Conservation (phyloP, 2,113 vertebrate species). For the Scomber colias region DNA sequence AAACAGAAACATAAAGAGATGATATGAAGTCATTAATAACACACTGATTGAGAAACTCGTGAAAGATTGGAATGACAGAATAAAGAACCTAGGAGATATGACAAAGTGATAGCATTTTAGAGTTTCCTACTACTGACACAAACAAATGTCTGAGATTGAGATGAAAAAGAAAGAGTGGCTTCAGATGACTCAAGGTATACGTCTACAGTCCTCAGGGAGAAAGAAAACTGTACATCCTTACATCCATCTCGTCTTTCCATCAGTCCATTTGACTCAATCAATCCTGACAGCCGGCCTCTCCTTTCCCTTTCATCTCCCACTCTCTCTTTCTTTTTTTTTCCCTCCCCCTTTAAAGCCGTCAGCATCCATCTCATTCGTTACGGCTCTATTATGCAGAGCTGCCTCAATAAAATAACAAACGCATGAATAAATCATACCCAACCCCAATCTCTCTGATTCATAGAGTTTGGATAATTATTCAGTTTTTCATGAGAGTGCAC, state of each 20-base stretch:
- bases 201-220: not conserved
- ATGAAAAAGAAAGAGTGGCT: not conserved
- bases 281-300: slow-evolving; percentile 53
- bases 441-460: slow-evolving; percentile 59
- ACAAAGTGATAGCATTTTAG: too few species aligned
- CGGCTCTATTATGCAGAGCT: slow-evolving; percentile 67
- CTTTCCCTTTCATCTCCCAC: slow-evolving; percentile 59
- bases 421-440: slow-evolving; percentile 73
- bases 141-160: not conserved
- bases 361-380: slow-evolving; percentile 67
- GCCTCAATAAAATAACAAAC: slow-evolving; percentile 68
- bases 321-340: slow-evolving; percentile 24
- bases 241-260: slow-evolving; percentile 47
- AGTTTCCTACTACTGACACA: too few species aligned
- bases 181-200: not conserved
- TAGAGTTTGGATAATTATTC: slow-evolving; percentile 74
- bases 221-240: slow-evolving; percentile 8
- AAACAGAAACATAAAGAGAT: too few species aligned
- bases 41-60: too few species aligned
- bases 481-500: slow-evolving; percentile 45
- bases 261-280: slow-evolving; percentile 56
- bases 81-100: too few species aligned
- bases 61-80: too few species aligned
- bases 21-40: too few species aligned
- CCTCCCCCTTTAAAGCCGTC: slow-evolving; percentile 44